Percentiles rank a stretch among this genome's conserved stretches.
These are phyloP conservation scores for Drosophila bunnanda DNA, from an alignment of 2,888 invertebrate species.

Conservation along the genomic window DNA sequence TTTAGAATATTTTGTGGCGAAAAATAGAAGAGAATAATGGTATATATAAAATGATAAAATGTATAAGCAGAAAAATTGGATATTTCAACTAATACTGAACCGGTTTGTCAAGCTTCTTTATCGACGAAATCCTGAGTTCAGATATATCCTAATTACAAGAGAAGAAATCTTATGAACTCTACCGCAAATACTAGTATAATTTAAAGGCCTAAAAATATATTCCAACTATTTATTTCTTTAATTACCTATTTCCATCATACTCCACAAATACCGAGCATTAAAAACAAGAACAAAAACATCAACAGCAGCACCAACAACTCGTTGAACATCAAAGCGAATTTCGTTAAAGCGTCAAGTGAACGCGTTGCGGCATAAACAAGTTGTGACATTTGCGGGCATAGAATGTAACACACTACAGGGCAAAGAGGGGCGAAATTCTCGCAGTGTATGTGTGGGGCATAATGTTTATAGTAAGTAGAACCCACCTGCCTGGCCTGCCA, in stretches of 20 bases:
- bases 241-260: not conserved
- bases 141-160: not conserved
- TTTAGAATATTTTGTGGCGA: too few relatives aligned
- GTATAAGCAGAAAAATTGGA: not conserved
- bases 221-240: not conserved
- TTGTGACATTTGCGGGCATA: conserved; percentile 59
- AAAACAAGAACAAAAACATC: conserved; percentile 28
- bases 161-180: too few relatives aligned
- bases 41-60: not conserved
- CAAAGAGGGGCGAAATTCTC: not conserved
- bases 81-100: not conserved
- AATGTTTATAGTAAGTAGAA: conserved; percentile 23
- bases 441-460: conserved; percentile 22
- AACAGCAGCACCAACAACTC: conserved; percentile 52
- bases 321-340: conserved; percentile 70
- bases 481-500: conserved; percentile 47
- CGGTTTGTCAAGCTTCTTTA: not conserved
- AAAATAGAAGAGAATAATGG: too few relatives aligned
- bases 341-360: conserved; percentile 54
- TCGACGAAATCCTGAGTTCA: not conserved
- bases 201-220: not conserved
- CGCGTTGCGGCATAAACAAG: conserved; percentile 62
- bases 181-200: fast-evolving
- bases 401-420: not conserved
- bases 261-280: not conserved